Conservation (phyloP, 2,797 vertebrate genomes). For the Sebastolobus altivelis region DNA sequence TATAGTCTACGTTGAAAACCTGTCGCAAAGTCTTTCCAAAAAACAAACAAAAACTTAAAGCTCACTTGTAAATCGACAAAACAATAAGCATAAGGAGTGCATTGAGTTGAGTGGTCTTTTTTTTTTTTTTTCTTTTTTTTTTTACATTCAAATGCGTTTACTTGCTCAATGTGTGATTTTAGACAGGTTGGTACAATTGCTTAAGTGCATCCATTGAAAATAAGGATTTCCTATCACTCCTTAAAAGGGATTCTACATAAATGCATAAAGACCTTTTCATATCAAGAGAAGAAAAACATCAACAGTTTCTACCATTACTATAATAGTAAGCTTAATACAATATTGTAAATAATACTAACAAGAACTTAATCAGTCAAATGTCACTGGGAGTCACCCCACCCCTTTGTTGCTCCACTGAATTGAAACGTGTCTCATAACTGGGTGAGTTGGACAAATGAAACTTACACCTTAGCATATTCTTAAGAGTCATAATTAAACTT, state of each 20-base stretch:
- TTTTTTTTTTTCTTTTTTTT: slow-evolving; percentile 66
- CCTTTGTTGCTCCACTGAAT: slow-evolving; percentile 56
- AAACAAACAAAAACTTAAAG: slow-evolving; percentile 82
- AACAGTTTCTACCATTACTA: slow-evolving; percentile 79
- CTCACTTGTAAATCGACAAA: slow-evolving; percentile 81
- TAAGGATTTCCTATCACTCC: slow-evolving; percentile 86
- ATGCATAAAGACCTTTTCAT: slow-evolving; percentile 83
- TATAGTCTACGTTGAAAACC: slow-evolving; percentile 81
- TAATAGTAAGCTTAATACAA: slow-evolving; percentile 81
- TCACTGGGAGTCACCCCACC: slow-evolving; percentile 62
- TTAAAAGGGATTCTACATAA: slow-evolving; percentile 82
- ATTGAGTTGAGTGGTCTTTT: slow-evolving; percentile 78
- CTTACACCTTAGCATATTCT: slow-evolving; percentile 75
- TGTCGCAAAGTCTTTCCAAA: slow-evolving; percentile 76
- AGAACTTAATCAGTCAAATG: slow-evolving; percentile 75
- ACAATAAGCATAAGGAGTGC: slow-evolving; percentile 81
- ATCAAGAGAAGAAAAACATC: slow-evolving; percentile 82
- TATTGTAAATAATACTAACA: slow-evolving; percentile 84
- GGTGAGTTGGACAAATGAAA: slow-evolving; percentile 79
- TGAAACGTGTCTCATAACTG: slow-evolving; percentile 57
- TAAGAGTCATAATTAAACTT: slow-evolving; percentile 77
- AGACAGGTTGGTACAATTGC: slow-evolving; percentile 84
- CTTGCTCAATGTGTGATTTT: slow-evolving; percentile 80
- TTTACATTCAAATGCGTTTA: slow-evolving; percentile 87
- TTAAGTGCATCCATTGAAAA: slow-evolving; percentile 87